These are phyloP conservation scores for Scaeva pyrastri DNA, from an alignment of 2,888 invertebrate species.

Conservation along the genomic window DNA sequence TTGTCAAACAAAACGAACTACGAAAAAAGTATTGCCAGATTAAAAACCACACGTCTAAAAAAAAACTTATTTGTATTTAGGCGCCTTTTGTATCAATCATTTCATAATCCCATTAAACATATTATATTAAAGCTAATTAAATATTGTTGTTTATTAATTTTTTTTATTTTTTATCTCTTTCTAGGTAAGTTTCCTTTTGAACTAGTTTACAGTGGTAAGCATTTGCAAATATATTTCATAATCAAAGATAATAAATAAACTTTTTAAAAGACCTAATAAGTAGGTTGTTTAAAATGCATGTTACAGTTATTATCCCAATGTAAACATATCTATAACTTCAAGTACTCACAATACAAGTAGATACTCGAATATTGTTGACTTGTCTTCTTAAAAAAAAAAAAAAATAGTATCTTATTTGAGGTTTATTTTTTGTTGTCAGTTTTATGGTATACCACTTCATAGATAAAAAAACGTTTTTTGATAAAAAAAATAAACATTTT, in stretches of 20 bases:
- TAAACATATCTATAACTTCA: slow-evolving; percentile 38
- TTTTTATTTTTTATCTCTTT: slow-evolving; percentile 14
- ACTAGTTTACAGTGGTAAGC: slow-evolving; percentile 37
- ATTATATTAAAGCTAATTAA: too few relatives aligned
- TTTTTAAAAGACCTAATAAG: slow-evolving; percentile 35
- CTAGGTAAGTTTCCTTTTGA: slow-evolving; percentile 43
- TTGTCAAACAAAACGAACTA: too few relatives aligned
- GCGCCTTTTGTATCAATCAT: too few relatives aligned
- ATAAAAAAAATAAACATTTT: not conserved
- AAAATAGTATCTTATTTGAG: not conserved
- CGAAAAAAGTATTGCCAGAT: too few relatives aligned
- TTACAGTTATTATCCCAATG: slow-evolving; percentile 42
- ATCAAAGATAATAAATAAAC: slow-evolving; percentile 45
- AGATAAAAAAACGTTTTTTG: slow-evolving; percentile 45
- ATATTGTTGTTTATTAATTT: too few relatives aligned
- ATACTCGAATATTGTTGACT: not conserved
- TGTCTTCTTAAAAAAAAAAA: slow-evolving; percentile 6
- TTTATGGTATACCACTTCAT: slow-evolving; percentile 1
- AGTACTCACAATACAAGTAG: slow-evolving; percentile 9
- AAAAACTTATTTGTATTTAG: too few relatives aligned
- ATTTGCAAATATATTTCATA: not conserved
- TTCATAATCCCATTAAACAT: too few relatives aligned
- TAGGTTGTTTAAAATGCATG: slow-evolving; percentile 17
- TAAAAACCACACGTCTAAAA: too few relatives aligned
- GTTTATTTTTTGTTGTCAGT: slow-evolving; percentile 20